Conservation (phyloP, 2,797 vertebrate species). For the Gallirallus australis region DNA sequence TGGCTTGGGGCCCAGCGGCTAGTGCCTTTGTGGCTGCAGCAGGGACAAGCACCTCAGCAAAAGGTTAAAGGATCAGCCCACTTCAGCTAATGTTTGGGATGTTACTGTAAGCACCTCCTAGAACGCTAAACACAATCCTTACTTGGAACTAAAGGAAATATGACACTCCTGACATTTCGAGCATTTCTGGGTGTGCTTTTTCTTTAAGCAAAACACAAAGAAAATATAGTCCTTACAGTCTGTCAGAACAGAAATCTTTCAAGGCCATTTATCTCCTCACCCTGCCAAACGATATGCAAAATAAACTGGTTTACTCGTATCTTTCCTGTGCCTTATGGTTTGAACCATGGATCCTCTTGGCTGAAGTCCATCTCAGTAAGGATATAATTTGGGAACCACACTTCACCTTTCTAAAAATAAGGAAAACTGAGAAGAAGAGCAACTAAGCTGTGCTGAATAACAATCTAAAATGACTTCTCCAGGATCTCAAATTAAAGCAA, state of each 20-base stretch:
- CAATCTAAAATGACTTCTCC: slow-evolving; percentile 35
- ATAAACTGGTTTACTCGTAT: slow-evolving; percentile 14
- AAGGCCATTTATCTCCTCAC: background rate
- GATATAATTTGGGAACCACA: slow-evolving; percentile 53
- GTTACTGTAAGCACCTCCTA: background rate
- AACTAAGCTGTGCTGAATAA: slow-evolving; percentile 12
- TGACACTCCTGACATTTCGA: background rate
- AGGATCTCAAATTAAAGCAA: slow-evolving; percentile 16
- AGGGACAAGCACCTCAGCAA: background rate
- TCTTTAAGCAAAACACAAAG: background rate
- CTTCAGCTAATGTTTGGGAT: background rate
- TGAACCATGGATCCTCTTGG: slow-evolving; percentile 35
- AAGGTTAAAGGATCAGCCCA: background rate
- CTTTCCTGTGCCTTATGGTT: slow-evolving; percentile 33
- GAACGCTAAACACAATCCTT: background rate
- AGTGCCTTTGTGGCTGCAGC: background rate
- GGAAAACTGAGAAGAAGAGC: slow-evolving; percentile 81
- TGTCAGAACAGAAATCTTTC: slow-evolving; percentile 27
- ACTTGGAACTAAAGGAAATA: background rate
- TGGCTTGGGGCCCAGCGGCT: background rate
- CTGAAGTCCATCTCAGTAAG: slow-evolving; percentile 42
- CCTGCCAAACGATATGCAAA: slow-evolving; percentile 37
- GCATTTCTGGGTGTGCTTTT: background rate
- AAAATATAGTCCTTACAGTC: background rate
- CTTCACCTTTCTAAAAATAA: slow-evolving; percentile 79